Evolutionary conservation across 2,797 vertebrate species (phyloP).

Genomic region (Enteromius unitaeniatus): DNA sequence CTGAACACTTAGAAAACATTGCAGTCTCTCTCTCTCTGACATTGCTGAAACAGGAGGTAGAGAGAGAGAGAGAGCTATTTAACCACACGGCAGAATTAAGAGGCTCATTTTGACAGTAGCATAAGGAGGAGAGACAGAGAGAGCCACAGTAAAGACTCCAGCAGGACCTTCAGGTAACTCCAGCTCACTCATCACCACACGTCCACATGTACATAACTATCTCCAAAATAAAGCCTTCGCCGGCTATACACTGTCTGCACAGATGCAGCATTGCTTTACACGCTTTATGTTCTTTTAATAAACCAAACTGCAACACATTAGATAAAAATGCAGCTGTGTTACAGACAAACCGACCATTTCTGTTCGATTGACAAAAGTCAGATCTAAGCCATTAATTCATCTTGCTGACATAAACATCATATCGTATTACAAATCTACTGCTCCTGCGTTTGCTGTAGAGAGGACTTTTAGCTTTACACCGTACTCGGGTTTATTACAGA

Average conservation of each 20-base stretch:
- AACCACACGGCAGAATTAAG: neutral
- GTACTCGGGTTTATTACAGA: neutral
- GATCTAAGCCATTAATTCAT: neutral
- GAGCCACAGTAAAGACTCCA: slow-evolving; percentile 2
- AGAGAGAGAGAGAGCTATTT: slow-evolving; percentile 23
- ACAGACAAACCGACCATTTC: neutral
- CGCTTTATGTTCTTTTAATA: neutral
- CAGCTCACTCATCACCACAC: neutral
- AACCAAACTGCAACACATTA: neutral
- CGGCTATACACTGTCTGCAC: neutral
- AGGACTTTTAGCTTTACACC: neutral
- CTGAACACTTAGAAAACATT: neutral
- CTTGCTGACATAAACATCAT: neutral
- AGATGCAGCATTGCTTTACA: neutral
- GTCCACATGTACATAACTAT: neutral
- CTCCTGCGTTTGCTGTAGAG: neutral
- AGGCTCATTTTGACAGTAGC: slow-evolving; percentile 10
- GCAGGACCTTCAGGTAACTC: slow-evolving; percentile 31
- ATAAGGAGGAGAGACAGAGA: slow-evolving; percentile 16
- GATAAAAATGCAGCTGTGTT: neutral
- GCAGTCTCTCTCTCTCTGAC: neutral
- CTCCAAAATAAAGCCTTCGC: neutral
- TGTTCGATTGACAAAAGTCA: neutral
- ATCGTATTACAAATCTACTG: neutral
- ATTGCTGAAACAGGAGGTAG: neutral